A percentile compares a stretch with the other conserved stretches of the same genome.
Evolutionary conservation across 2,797 vertebrate species (phyloP).

Genomic region (Hoplostethus atlanticus): DNA sequence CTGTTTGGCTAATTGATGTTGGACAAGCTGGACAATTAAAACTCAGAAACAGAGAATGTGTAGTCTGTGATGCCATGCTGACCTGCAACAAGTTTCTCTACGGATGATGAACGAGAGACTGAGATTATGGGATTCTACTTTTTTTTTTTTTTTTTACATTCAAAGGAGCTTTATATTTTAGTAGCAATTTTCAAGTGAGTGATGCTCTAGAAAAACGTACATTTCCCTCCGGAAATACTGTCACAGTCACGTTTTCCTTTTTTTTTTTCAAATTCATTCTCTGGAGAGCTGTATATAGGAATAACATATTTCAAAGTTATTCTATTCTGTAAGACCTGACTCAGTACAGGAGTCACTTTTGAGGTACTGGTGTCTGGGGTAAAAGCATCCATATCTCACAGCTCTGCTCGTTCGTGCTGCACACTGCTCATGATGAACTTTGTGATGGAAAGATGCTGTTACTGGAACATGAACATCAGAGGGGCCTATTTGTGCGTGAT

Average conservation of each 20-base stretch:
- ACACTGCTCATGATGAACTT: slow-evolving; percentile 68
- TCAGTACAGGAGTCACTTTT: slow-evolving; percentile 31
- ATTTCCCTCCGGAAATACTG: background rate
- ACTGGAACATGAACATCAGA: slow-evolving; percentile 53
- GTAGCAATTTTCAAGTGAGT: background rate
- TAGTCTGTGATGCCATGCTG: background rate
- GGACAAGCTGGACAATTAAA: background rate
- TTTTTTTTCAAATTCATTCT: background rate
- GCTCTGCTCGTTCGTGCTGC: slow-evolving; percentile 53
- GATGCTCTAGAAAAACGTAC: background rate
- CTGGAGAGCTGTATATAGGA: background rate
- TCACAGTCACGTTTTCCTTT: background rate
- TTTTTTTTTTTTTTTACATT: background rate
- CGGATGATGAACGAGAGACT: background rate
- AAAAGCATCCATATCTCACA: slow-evolving; percentile 31
- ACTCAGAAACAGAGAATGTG: background rate
- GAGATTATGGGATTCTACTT: background rate
- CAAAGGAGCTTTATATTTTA: background rate
- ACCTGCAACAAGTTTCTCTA: background rate
- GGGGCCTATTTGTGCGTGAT: slow-evolving; percentile 31
- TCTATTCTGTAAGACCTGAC: slow-evolving; percentile 33
- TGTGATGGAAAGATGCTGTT: slow-evolving; percentile 60
- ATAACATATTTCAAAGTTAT: slow-evolving; percentile 2
- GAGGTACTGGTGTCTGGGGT: slow-evolving; percentile 46
- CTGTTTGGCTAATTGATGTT: slow-evolving; percentile 5